A percentile compares a stretch with the other conserved stretches of the same genome.
phyloP scores from a whole-genome alignment of 2,888 invertebrate genomes.

The Charanyca ferruginea region DNA sequence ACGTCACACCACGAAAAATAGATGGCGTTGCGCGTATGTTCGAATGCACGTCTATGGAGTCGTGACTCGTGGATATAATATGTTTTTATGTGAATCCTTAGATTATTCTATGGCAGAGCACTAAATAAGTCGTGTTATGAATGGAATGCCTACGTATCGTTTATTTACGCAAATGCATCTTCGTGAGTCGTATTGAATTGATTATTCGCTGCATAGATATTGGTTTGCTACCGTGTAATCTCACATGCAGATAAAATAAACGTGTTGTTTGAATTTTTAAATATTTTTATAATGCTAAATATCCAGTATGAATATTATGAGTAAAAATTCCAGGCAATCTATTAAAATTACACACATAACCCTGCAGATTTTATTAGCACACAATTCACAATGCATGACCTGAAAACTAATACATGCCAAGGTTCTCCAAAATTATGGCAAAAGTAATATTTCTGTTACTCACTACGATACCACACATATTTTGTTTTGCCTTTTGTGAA shows the following conservation, averaged over 20 bases:
- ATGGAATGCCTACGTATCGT: conserved; percentile 75
- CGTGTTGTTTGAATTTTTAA: conserved; percentile 65
- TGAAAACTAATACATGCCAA: conserved; percentile 31
- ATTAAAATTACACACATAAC: not conserved
- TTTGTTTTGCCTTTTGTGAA: conserved; percentile 38
- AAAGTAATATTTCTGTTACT: conserved; percentile 25
- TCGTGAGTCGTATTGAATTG: conserved; percentile 70
- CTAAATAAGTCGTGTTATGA: conserved; percentile 74
- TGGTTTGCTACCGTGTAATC: conserved; percentile 70
- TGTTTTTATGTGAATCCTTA: conserved; percentile 63
- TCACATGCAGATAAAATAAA: conserved; percentile 63
- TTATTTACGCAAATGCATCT: conserved; percentile 77
- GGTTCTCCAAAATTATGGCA: conserved; percentile 23
- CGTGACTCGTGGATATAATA: conserved; percentile 60
- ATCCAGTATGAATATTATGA: conserved; percentile 18
- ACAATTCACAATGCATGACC: conserved; percentile 5
- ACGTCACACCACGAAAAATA: conserved; percentile 60
- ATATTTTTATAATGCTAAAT: conserved; percentile 58
- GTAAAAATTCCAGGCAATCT: not conserved
- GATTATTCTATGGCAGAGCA: conserved; percentile 62
- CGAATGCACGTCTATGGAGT: conserved; percentile 45
- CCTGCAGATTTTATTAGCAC: not conserved
- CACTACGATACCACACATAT: conserved; percentile 16
- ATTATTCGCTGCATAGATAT: conserved; percentile 71
- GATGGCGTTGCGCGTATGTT: conserved; percentile 59